These are phyloP conservation scores for Periophthalmus magnuspinnatus DNA, from an alignment of 2,797 vertebrate species.

Conservation along the genomic window DNA sequence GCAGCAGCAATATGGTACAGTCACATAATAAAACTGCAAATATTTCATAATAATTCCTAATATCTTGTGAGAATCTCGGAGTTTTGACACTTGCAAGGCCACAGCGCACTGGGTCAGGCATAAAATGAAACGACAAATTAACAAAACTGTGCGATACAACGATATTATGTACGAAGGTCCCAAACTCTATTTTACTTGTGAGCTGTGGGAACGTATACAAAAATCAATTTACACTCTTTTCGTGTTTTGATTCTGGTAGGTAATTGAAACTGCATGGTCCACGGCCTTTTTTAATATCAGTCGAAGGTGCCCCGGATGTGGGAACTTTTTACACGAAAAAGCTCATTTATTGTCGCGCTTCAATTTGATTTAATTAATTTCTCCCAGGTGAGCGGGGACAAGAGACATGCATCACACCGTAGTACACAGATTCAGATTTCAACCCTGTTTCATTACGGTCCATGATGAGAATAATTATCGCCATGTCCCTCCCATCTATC, in stretches of 20 bases:
- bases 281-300: conserved; percentile 71
- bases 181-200: conserved; percentile 23
- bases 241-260: conserved; percentile 66
- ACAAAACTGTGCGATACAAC: neutral
- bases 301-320: conserved; percentile 62
- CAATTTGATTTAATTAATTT: conserved; percentile 67
- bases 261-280: conserved; percentile 78
- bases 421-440: conserved; percentile 47
- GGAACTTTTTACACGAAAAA: conserved; percentile 34
- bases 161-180: conserved; percentile 18
- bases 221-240: conserved; percentile 70
- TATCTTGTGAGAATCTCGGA: no score
- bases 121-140: neutral
- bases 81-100: no score
- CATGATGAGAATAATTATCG: conserved; percentile 62
- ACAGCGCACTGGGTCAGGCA: no score
- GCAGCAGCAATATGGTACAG: no score
- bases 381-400: conserved; percentile 53
- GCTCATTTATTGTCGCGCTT: conserved; percentile 54
- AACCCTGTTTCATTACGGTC: conserved; percentile 50
- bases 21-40: no score
- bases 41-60: no score
- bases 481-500: conserved; percentile 41
- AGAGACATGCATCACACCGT: conserved; percentile 27
- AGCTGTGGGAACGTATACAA: conserved; percentile 20